Evolutionary conservation across 2,113 vertebrate species (phyloP), one percentile per base, ranked within the genome.

Genomic region (Xyrauchen texanus): DNA sequence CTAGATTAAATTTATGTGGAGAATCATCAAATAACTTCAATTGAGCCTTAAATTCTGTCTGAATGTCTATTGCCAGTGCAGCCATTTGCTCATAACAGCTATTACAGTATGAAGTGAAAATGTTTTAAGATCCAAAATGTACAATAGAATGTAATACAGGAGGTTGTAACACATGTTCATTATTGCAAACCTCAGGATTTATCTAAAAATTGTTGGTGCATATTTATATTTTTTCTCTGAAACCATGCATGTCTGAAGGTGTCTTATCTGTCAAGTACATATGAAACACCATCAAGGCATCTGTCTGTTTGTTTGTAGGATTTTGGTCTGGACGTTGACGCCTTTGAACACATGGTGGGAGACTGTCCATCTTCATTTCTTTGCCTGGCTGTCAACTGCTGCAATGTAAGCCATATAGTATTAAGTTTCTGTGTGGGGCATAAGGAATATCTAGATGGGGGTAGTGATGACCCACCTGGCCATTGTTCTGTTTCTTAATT

Each of bases 341-440:
- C 95, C 0, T 99, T 99, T 87, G 90, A 92, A 84, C 93, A 92
- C 77, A 91, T 99, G 93, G 93, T 97, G 45, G 95, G 88, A 4
- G 90, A 91, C 0, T 98, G 97, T 83, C 97, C 96, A 0, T 73
- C 86, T 0, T 86, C 91, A 0, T 96, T 97, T 87, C 92, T 99
- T 68, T 93, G 92, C 79, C 91, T 98, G 6, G 94, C 97, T 66
- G 94, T 98, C 82, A 92, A 93, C 85, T 99, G 97, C 92, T 98
- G 97, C 90, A 93, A 90, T 34, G 97, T 98, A 88, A 93, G 96
- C 7, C 5, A 66, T 49, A 49, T 49, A 7, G 2, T 49, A 49
- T 6, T 7, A 8, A 8, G 47, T 7, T 8, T 49, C 5, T 5
- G 47, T 8, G 7, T 49, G 47, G 47, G 47, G 6, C 5, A 7